Percentiles rank a stretch among this genome's conserved stretches.
phyloP scores from a whole-genome alignment of 2,113 vertebrate species.

The Pomatostomus ruficeps region DNA sequence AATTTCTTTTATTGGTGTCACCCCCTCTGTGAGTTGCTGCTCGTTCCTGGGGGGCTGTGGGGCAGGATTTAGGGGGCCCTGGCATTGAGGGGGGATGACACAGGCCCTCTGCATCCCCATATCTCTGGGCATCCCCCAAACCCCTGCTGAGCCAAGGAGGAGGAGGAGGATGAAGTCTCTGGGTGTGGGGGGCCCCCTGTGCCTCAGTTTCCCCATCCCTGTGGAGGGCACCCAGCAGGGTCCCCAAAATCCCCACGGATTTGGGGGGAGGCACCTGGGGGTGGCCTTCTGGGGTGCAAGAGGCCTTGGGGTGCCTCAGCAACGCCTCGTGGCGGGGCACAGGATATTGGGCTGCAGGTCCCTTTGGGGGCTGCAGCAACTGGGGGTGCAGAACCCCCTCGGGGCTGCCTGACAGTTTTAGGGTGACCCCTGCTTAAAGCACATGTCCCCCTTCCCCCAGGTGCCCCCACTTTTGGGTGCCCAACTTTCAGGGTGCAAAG shows the following conservation, averaged over 20 bases:
- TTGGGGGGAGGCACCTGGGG: not conserved
- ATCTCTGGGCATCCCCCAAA: not conserved
- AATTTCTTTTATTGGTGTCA: constrained; percentile 5
- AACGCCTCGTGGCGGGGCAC: not conserved
- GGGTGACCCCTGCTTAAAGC: not conserved
- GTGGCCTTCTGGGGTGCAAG: not conserved
- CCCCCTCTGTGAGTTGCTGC: not conserved
- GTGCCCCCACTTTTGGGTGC: not conserved
- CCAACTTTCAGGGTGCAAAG: not conserved
- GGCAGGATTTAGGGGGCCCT: not conserved
- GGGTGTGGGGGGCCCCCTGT: not conserved
- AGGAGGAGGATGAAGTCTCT: not conserved
- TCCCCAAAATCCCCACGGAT: not conserved
- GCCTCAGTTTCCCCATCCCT: not conserved
- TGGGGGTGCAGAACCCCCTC: not conserved
- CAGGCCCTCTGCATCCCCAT: not conserved
- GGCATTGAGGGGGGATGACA: not conserved
- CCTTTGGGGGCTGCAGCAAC: not conserved
- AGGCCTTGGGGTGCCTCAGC: not conserved
- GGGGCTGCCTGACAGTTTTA: not conserved
- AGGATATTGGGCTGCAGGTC: not conserved
- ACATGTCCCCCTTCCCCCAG: not conserved
- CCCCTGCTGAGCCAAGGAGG: not conserved
- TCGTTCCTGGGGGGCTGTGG: not conserved
- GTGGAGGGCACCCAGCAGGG: not conserved